Evolutionary conservation across 2,797 vertebrate genomes (phyloP).

Genomic region (Hafferia zeledoni): DNA sequence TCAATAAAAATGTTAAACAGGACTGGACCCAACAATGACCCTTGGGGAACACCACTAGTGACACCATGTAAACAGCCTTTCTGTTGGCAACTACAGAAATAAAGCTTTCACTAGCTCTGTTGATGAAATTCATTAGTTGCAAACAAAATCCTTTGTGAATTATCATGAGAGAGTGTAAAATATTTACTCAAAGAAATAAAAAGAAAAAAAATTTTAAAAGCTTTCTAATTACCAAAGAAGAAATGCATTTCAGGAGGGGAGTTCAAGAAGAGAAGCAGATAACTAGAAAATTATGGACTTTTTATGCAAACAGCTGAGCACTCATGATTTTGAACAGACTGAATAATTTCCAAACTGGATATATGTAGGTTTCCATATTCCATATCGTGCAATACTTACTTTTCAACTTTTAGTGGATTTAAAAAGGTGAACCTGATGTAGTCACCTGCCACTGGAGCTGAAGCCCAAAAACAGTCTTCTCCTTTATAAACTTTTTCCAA

Average conservation of each 20-base stretch:
- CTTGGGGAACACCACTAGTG: no score
- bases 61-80: background rate
- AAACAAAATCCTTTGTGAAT: background rate
- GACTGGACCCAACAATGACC: no score
- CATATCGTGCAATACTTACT: slow-evolving; percentile 72
- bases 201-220: background rate
- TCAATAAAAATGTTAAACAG: no score
- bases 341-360: background rate
- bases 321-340: background rate
- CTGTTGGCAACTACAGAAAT: background rate
- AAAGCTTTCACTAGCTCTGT: background rate
- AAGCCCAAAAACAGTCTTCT: slow-evolving; percentile 81
- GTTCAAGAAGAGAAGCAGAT: background rate
- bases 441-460: slow-evolving; percentile 76
- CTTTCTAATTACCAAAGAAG: background rate
- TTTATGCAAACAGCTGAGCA: background rate
- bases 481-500: slow-evolving; percentile 79
- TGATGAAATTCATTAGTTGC: background rate
- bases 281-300: background rate
- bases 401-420: slow-evolving; percentile 70
- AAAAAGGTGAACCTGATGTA: slow-evolving; percentile 80
- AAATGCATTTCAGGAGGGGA: background rate
- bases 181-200: background rate
- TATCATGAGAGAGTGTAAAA: background rate
- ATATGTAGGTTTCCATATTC: background rate